Base-by-base conservation (phyloP, 53 echinoderm and acorn worm genomes). In the Luidia sarsii region DNA sequence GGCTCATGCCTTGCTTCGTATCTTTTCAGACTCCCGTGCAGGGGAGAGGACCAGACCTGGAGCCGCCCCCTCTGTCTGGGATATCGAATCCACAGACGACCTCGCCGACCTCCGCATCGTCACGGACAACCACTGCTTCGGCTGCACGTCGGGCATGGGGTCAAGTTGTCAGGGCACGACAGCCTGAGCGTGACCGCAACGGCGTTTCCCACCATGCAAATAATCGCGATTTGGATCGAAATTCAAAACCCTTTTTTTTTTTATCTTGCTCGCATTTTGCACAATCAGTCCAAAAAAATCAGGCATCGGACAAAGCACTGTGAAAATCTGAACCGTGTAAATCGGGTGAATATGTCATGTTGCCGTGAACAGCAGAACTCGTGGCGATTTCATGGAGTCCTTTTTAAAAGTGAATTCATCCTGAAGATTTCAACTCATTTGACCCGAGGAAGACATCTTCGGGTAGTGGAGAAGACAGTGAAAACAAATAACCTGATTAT, bases 121-220 rank as follows among this genome's bases (percentile, higher is more conserved):
- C 46, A 91, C 88, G 0, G 94, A 94, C 71, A 94, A 85, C 45
- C 94, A 94, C 43, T 94, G 94, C 77, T 94, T 94, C 50, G 94
- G 94, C n/a, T 94, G 94, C 24, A 91, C 91, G 15, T 70, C 91
- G 39, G 94, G 94, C 14, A 85, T 84, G 82, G 94, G 94, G 2
- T 83, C 90, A 0, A 91, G 90, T 39, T 94, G 94, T 39, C 94
- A 94, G 32, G 94, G 94, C 13, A 59, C 67, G 1, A 94, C 94
- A 24, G 53, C 39, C 10, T 65, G 45, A 61, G 29, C 11, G 16
- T n/a, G n/a, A n/a, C n/a, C n/a, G n/a, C n/a, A n/a, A n/a, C n/a
- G n/a, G n/a, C 50, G 46, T 51, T 24, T 18, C 11, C 27, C 38
- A n/a, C 21, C 38, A 39, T 20, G 24, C n/a, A n/a, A n/a, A n/a